A percentile compares a stretch with the other conserved stretches of the same genome.
Evolutionary conservation across 1,140 invertebrate genomes (phyloP).

Genomic region (Pectinophora gossypiella): DNA sequence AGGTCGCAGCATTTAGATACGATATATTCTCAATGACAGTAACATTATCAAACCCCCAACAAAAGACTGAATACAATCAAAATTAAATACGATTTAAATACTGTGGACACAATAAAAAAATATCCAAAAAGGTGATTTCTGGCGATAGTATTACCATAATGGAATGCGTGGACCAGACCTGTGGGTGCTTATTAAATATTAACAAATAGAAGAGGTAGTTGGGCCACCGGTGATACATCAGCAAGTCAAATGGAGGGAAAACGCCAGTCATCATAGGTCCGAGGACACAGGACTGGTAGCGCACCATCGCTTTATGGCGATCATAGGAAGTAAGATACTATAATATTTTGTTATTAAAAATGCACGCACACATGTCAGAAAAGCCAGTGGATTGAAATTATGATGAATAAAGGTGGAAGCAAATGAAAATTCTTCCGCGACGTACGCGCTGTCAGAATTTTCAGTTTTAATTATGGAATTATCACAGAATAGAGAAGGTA

Average conservation of each 20-base stretch:
- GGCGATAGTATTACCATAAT: constrained; percentile 36
- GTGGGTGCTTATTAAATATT: constrained; percentile 29
- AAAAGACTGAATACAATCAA: not conserved
- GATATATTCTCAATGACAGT: too few species aligned
- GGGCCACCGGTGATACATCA: constrained; percentile 62
- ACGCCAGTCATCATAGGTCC: constrained; percentile 39
- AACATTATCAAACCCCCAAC: too few species aligned
- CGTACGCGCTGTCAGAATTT: too few species aligned
- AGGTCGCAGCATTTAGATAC: too few species aligned
- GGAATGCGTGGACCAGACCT: constrained; percentile 22
- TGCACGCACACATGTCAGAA: too few species aligned
- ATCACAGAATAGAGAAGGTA: too few species aligned
- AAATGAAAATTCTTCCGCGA: too few species aligned
- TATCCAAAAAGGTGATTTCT: constrained; percentile 14
- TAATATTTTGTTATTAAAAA: too few species aligned
- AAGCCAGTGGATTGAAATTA: too few species aligned
- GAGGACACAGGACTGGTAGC: not conserved
- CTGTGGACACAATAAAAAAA: not conserved
- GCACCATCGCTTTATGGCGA: not conserved
- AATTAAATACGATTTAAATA: not conserved
- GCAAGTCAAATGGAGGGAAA: constrained; percentile 53
- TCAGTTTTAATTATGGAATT: too few species aligned
- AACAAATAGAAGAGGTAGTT: constrained; percentile 50
- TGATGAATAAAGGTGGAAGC: too few species aligned
- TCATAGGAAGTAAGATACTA: too few species aligned